These are phyloP conservation scores for Myoxocephalus aenaeus DNA, from an alignment of 2,797 vertebrate species.

Conservation along the genomic window DNA sequence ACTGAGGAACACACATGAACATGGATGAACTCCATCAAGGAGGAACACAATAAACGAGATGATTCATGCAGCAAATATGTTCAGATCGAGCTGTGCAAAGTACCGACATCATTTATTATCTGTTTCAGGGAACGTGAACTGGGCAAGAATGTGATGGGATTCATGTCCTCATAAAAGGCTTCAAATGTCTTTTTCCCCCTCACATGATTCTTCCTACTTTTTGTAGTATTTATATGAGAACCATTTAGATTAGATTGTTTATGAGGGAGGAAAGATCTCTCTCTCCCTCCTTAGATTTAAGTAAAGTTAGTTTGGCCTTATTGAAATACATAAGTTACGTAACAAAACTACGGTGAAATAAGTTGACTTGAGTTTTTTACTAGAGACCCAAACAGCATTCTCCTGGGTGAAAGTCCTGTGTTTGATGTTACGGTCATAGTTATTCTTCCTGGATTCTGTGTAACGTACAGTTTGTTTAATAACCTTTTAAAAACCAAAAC, in stretches of 20 bases:
- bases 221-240: neutral
- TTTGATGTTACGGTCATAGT: no score
- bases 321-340: no score
- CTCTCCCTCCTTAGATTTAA: neutral
- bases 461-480: no score
- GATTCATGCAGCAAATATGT: conserved; percentile 16
- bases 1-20: conserved; percentile 71
- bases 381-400: no score
- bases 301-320: no score
- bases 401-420: no score
- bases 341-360: no score
- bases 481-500: no score
- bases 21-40: no score
- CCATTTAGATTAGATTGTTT: neutral
- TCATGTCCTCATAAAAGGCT: neutral
- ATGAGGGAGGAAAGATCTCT: neutral
- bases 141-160: neutral
- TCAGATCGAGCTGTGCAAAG: conserved; percentile 11
- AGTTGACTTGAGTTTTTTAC: no score
- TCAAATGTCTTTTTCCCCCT: neutral
- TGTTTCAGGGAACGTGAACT: neutral
- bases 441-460: no score
- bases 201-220: neutral
- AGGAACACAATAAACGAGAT: neutral
- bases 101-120: conserved; percentile 4